phyloP scores from a whole-genome alignment of 2,888 invertebrate species.

The Catocala fraxini region DNA sequence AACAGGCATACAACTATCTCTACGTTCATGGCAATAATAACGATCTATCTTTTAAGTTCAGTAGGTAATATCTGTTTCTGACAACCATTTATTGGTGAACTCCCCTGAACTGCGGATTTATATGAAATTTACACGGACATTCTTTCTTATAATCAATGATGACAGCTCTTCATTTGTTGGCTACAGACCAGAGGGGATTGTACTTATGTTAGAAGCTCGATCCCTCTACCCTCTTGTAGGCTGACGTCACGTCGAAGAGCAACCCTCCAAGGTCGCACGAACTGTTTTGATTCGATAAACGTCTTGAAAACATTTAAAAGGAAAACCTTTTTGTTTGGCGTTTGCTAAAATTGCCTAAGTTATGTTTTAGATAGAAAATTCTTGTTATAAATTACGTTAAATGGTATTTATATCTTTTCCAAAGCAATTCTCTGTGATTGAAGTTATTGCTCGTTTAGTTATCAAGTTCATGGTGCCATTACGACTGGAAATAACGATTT shows the following conservation, averaged over 20 bases:
- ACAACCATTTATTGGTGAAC: constrained; percentile 28
- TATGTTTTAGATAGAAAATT: background rate
- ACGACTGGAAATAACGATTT: constrained; percentile 56
- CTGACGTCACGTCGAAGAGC: constrained; percentile 48
- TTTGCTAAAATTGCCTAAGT: constrained; percentile 17
- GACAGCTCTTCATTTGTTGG: constrained; percentile 41
- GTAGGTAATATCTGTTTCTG: constrained; percentile 34
- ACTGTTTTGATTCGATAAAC: constrained; percentile 47
- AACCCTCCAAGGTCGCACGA: constrained; percentile 46
- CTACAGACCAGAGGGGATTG: constrained; percentile 24
- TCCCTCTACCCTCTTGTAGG: constrained; percentile 42
- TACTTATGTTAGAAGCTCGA: constrained; percentile 39
- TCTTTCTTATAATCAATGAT: constrained; percentile 31
- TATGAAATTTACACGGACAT: constrained; percentile 20
- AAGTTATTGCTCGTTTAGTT: constrained; percentile 31
- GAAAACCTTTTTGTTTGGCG: constrained; percentile 19
- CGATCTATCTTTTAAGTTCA: constrained; percentile 36
- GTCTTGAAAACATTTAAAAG: constrained; percentile 24
- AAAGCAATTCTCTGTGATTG: background rate
- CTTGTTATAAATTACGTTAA: constrained; percentile 9
- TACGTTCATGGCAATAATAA: constrained; percentile 17
- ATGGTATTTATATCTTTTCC: constrained; percentile 5
- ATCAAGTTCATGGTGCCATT: constrained; percentile 38
- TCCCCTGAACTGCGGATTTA: constrained; percentile 18
- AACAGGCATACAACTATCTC: constrained; percentile 16